These are phyloP conservation scores for Neosalanx taihuensis DNA, from an alignment of 2,797 vertebrate genomes.

Conservation along the genomic window DNA sequence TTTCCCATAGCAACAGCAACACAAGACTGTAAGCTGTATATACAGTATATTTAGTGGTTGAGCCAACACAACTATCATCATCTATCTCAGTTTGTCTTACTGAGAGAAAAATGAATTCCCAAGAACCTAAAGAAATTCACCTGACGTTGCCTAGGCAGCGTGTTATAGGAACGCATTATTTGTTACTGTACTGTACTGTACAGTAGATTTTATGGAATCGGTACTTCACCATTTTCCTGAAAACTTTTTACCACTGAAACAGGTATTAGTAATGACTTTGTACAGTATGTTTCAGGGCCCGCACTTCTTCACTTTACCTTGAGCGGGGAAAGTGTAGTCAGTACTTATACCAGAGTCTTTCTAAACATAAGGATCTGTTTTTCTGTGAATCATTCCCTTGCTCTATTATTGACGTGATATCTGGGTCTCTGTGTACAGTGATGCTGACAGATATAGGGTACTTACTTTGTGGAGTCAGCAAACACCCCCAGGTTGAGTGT, in stretches of 20 bases:
- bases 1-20: not conserved
- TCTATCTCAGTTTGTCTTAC: not conserved
- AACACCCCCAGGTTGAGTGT: not conserved
- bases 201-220: not conserved
- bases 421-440: conserved; percentile 21
- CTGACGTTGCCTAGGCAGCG: not conserved
- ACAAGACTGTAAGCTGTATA: not conserved
- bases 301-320: too few relatives aligned
- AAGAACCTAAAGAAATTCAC: not conserved
- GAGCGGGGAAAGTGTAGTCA: too few relatives aligned
- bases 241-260: too few relatives aligned
- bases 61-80: not conserved
- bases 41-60: not conserved
- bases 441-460: too few relatives aligned
- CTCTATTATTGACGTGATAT: conserved; percentile 3
- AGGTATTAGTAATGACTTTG: too few relatives aligned
- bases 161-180: not conserved
- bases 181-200: not conserved
- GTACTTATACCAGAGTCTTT: too few relatives aligned
- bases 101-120: not conserved
- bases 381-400: not conserved
- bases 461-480: too few relatives aligned
- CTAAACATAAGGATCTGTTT: too few relatives aligned
- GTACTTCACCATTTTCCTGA: too few relatives aligned
- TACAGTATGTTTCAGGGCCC: too few relatives aligned